Conservation (phyloP, 2,113 vertebrate species). For the Misgurnus anguillicaudatus region DNA sequence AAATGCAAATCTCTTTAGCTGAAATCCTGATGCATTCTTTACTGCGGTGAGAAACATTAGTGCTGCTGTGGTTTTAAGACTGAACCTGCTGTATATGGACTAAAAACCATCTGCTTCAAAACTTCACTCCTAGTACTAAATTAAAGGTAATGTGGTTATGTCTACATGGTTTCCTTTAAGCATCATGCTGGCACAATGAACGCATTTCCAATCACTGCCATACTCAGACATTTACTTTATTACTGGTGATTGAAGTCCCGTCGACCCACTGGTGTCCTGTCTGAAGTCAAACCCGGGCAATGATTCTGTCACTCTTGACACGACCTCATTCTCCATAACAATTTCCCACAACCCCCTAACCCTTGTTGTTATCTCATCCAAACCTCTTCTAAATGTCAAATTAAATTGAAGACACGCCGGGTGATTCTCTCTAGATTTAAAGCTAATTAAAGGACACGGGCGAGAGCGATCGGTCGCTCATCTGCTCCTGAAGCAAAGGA, state of each 20-base stretch:
- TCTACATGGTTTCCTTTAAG: neutral
- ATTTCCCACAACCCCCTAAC: neutral
- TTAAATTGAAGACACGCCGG: conserved; percentile 1
- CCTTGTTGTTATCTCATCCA: neutral
- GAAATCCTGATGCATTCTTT: too few species aligned
- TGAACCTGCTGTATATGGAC: too few species aligned
- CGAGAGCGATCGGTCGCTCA: neutral
- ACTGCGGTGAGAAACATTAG: too few species aligned
- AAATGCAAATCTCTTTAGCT: neutral
- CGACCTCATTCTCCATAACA: neutral
- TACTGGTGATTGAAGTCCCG: neutral
- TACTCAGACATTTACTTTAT: neutral
- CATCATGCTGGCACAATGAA: neutral
- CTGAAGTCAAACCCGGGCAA: neutral
- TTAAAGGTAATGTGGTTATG: too few species aligned
- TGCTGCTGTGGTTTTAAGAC: too few species aligned
- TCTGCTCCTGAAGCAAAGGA: neutral
- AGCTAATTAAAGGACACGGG: conserved; percentile 23
- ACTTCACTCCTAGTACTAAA: too few species aligned
- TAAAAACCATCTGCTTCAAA: too few species aligned
- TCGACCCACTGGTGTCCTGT: neutral
- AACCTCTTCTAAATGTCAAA: conserved; percentile 5
- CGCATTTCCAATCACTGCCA: neutral
- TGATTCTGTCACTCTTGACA: neutral
- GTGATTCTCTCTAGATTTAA: conserved; percentile 14